phyloP scores from a whole-genome alignment of 1,140 invertebrate genomes.

The Cardiocondyla obscurior region DNA sequence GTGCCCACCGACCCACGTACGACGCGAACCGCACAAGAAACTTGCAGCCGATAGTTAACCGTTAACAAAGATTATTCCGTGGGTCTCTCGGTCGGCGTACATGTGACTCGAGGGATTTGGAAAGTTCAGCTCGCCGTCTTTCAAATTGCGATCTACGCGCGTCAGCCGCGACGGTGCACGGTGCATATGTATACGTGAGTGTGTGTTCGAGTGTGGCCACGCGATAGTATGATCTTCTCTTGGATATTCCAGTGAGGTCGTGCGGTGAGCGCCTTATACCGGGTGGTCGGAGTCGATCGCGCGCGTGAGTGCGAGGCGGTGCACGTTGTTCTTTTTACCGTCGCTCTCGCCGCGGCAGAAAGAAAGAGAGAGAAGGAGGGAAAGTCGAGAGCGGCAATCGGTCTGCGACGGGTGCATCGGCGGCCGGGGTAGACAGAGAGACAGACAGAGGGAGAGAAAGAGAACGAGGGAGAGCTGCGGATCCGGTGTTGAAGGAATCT shows the following conservation, averaged over 20 bases:
- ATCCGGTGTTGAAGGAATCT: conserved; percentile 11
- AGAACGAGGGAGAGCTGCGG: conserved; percentile 23
- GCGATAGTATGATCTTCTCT: conserved; percentile 74
- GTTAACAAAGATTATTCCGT: conserved; percentile 71
- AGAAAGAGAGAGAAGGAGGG: conserved; percentile 39
- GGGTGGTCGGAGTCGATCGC: conserved; percentile 51
- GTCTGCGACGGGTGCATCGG: background rate
- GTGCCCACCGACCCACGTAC: conserved; percentile 76
- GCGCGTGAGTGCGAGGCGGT: conserved; percentile 37
- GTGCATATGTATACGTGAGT: background rate
- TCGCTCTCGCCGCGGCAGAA: conserved; percentile 6
- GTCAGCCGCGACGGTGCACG: too few relatives aligned
- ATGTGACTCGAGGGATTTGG: background rate
- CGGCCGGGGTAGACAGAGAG: conserved; percentile 25
- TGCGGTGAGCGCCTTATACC: conserved; percentile 46
- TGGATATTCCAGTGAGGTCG: conserved; percentile 75
- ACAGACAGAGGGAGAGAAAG: conserved; percentile 9
- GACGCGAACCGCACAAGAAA: conserved; percentile 77
- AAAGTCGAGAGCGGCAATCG: conserved; percentile 47
- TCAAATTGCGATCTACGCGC: background rate
- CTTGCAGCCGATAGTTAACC: conserved; percentile 79
- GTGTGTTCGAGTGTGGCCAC: background rate
- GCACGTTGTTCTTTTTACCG: background rate
- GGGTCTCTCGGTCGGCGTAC: background rate
- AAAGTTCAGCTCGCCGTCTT: background rate